These are phyloP conservation scores for Tyria jacobaeae DNA, from an alignment of 2,888 invertebrate species.

Conservation along the genomic window DNA sequence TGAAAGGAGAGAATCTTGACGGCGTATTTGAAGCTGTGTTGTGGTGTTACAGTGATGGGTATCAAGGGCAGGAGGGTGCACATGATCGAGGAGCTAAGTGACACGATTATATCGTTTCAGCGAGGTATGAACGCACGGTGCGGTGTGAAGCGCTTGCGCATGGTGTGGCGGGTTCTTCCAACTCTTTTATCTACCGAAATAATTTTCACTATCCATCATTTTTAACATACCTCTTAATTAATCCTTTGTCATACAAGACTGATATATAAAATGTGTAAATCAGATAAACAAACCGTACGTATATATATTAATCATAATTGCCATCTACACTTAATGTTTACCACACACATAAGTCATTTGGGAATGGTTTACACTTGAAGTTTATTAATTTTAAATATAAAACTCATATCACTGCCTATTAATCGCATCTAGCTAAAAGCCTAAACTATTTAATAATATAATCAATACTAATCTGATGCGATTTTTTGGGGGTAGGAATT, in stretches of 20 bases:
- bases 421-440: constrained; percentile 72
- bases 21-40: constrained; percentile 71
- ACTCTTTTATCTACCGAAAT: constrained; percentile 40
- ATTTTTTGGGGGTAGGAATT: constrained; percentile 35
- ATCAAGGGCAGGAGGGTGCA: constrained; percentile 99
- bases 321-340: constrained; percentile 31
- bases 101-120: constrained; percentile 99
- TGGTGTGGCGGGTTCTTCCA: constrained; percentile 75
- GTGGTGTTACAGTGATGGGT: constrained; percentile 96
- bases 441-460: constrained; percentile 49
- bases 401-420: constrained; percentile 58
- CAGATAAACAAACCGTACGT: not conserved
- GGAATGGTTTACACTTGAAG: constrained; percentile 39
- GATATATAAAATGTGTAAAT: constrained; percentile 6
- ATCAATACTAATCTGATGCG: constrained; percentile 44
- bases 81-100: constrained; percentile 99
- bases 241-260: constrained; percentile 16
- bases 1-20: constrained; percentile 30
- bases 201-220: constrained; percentile 36
- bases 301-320: constrained; percentile 15
- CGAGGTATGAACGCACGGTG: constrained; percentile 93
- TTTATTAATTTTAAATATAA: constrained; percentile 32
- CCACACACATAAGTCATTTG: constrained; percentile 32
- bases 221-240: constrained; percentile 35
- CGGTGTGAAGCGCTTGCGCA: constrained; percentile 70